Evolutionary conservation across 1,140 invertebrate genomes (phyloP).

Genomic region (Pseudomyrmex cubaensis): DNA sequence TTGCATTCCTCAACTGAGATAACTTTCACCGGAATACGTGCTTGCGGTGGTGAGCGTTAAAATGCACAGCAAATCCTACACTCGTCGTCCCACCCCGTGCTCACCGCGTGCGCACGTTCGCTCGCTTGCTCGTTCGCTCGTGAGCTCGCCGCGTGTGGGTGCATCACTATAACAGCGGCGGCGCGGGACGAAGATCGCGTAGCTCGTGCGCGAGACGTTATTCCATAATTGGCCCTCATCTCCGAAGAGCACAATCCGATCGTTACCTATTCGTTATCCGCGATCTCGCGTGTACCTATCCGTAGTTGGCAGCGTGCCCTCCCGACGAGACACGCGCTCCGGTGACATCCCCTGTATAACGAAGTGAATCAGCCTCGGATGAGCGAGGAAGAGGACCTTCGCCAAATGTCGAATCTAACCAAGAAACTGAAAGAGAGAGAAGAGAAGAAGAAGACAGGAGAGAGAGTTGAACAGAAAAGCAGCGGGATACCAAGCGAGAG

Average conservation of each 20-base stretch:
- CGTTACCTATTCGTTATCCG: slow-evolving; percentile 80
- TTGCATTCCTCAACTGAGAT: slow-evolving; percentile 8
- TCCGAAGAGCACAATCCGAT: slow-evolving; percentile 77
- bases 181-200: slow-evolving; percentile 64
- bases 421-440: neutral
- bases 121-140: slow-evolving; percentile 27
- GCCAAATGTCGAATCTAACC: slow-evolving; percentile 58
- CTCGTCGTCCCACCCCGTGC: slow-evolving; percentile 53
- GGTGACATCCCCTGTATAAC: slow-evolving; percentile 76
- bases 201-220: slow-evolving; percentile 71
- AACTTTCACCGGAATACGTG: slow-evolving; percentile 60
- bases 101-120: slow-evolving; percentile 1
- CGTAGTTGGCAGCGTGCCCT: slow-evolving; percentile 67
- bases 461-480: neutral
- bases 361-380: slow-evolving; percentile 75
- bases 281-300: slow-evolving; percentile 72
- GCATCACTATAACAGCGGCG: slow-evolving; percentile 63
- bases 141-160: slow-evolving; percentile 60
- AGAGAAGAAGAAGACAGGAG: neutral
- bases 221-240: slow-evolving; percentile 78
- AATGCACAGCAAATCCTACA: slow-evolving; percentile 47
- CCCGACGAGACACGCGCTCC: slow-evolving; percentile 68
- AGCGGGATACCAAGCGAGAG: slow-evolving; percentile 32
- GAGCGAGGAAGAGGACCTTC: slow-evolving; percentile 6
- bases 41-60: slow-evolving; percentile 40